Conservation (phyloP, 2,797 vertebrate species). For the Carduelis carduelis region DNA sequence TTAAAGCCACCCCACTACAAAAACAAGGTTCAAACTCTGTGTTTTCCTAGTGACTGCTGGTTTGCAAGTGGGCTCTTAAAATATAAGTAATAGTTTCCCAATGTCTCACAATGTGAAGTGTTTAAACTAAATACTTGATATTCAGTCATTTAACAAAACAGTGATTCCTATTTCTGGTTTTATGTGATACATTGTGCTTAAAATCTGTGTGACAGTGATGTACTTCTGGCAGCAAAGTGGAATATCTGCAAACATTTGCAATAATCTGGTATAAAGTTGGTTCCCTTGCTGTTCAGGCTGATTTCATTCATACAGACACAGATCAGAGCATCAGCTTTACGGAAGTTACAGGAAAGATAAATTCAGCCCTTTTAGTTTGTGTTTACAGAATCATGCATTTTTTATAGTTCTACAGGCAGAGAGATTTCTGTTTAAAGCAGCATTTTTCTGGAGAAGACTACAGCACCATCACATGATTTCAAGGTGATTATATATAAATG, state of each 20-base stretch:
- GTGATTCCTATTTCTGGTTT: neutral
- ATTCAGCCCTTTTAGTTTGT: neutral
- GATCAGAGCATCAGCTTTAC: neutral
- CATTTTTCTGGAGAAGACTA: neutral
- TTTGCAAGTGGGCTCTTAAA: neutral
- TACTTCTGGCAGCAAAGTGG: neutral
- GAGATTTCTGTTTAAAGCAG: constrained; percentile 13
- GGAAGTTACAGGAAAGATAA: neutral
- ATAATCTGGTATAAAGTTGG: neutral
- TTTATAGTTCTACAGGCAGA: neutral
- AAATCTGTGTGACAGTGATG: neutral
- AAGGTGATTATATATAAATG: neutral
- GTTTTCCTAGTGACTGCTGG: neutral
- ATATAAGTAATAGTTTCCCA: neutral
- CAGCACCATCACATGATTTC: neutral
- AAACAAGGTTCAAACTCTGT: neutral
- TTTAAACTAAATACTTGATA: neutral
- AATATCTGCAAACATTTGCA: neutral
- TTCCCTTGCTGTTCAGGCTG: neutral
- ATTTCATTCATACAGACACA: neutral
- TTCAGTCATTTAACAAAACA: neutral
- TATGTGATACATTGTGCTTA: neutral
- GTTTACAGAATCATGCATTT: constrained; percentile 24
- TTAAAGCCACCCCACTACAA: neutral
- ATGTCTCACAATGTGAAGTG: neutral